Percentiles rank a stretch among this genome's conserved stretches.
Evolutionary conservation across 2,113 vertebrate species (phyloP).

Genomic region (Indicator maculatus): DNA sequence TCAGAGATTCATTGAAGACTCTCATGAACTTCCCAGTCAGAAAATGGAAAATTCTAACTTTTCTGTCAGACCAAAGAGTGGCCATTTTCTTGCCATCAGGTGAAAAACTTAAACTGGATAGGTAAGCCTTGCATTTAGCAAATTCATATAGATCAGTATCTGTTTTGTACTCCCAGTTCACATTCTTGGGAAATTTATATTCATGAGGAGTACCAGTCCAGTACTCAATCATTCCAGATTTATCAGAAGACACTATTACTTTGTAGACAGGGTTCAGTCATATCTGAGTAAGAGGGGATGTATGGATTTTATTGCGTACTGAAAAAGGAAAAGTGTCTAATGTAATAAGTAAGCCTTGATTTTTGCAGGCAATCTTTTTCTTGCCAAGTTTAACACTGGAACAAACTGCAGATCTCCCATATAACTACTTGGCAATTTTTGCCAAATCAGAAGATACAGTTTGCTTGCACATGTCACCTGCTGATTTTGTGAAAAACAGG

Average conservation of each 20-base stretch:
- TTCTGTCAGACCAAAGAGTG: constrained; percentile 93
- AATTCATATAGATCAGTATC: constrained; percentile 98
- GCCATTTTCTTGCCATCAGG: constrained; percentile 95
- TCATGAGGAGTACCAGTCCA: constrained; percentile 94
- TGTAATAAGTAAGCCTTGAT: neutral
- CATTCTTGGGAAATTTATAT: constrained; percentile 91
- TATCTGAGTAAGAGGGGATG: constrained; percentile 89
- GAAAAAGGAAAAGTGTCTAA: neutral
- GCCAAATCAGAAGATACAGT: constrained; percentile 2
- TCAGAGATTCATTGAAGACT: constrained; percentile 95
- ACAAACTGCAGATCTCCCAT: neutral
- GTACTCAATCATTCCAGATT: constrained; percentile 96
- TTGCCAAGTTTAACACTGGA: constrained; percentile 50
- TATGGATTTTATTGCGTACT: constrained; percentile 80
- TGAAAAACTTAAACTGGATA: constrained; percentile 91
- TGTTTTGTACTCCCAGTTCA: constrained; percentile 95
- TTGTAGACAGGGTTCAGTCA: constrained; percentile 88
- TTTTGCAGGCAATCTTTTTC: neutral
- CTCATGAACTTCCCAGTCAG: constrained; percentile 94
- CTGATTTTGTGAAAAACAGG: constrained; percentile 25
- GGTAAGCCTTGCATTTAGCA: constrained; percentile 93
- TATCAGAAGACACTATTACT: constrained; percentile 92
- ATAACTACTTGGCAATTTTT: constrained; percentile 1
- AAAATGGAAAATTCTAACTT: constrained; percentile 96
- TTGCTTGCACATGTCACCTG: constrained; percentile 7